Evolutionary conservation across 2,888 invertebrate species (phyloP).

Genomic region (Hypena proboscidalis): DNA sequence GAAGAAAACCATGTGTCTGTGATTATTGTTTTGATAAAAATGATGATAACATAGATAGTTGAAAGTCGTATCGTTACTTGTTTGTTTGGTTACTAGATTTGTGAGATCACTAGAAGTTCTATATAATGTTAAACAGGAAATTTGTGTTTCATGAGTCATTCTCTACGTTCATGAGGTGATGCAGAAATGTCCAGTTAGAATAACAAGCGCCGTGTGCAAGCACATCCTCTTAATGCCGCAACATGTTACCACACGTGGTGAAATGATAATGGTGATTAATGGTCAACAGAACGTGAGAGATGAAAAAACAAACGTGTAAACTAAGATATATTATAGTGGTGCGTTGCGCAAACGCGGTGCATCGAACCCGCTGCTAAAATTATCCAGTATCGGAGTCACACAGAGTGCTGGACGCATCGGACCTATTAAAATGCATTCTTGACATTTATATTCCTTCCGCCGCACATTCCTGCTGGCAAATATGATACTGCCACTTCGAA

Average conservation of each 20-base stretch:
- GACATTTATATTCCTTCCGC: slow-evolving; percentile 64
- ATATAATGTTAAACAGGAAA: too few species aligned
- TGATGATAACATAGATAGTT: background rate
- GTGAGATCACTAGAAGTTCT: too few species aligned
- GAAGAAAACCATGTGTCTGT: too few species aligned
- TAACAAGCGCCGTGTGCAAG: slow-evolving; percentile 19
- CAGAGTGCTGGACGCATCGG: slow-evolving; percentile 68
- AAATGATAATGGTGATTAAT: slow-evolving; percentile 42
- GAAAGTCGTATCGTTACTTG: background rate
- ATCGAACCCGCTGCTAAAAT: slow-evolving; percentile 74
- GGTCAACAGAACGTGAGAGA: slow-evolving; percentile 25
- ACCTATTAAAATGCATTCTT: slow-evolving; percentile 74
- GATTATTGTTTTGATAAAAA: background rate
- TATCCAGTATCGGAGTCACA: slow-evolving; percentile 60
- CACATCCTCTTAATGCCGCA: slow-evolving; percentile 19
- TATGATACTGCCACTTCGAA: slow-evolving; percentile 32
- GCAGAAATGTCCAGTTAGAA: slow-evolving; percentile 12
- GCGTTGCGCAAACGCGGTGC: slow-evolving; percentile 69
- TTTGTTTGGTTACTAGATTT: background rate
- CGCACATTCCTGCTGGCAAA: slow-evolving; percentile 45
- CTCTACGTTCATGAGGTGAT: slow-evolving; percentile 10
- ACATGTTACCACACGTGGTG: slow-evolving; percentile 26
- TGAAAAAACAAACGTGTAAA: slow-evolving; percentile 43
- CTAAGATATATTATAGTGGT: slow-evolving; percentile 48
- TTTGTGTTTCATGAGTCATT: too few species aligned